Conservation (phyloP, 2,113 vertebrate genomes). For the Corvus cornix region DNA sequence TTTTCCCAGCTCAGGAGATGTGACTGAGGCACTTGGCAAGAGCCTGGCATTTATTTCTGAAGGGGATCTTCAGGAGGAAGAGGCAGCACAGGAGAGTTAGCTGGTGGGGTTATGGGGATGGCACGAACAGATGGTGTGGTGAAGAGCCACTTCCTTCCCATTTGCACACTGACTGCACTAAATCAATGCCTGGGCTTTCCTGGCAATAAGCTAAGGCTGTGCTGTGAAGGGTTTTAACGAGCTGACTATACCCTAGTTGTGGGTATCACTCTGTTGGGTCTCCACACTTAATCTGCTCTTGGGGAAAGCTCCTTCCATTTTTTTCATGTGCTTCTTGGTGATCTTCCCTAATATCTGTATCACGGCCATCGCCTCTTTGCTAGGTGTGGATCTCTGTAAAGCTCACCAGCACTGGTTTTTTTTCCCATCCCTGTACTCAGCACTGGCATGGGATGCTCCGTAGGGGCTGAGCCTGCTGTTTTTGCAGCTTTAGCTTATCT, state of each 20-base stretch:
- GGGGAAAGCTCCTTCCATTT: neutral
- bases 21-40: neutral
- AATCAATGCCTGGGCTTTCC: conserved; percentile 25
- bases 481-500: conserved; percentile 18
- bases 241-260: neutral
- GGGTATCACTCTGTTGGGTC: neutral
- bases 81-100: neutral
- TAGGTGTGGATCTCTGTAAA: neutral
- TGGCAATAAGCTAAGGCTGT: neutral
- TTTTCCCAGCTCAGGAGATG: neutral
- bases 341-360: neutral
- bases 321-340: neutral
- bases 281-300: neutral
- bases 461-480: neutral
- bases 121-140: conserved; percentile 25
- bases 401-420: neutral
- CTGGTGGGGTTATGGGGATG: neutral
- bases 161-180: neutral
- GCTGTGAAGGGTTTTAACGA: neutral
- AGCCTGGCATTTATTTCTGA: neutral
- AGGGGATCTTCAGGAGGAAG: neutral
- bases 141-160: conserved; percentile 35
- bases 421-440: neutral
- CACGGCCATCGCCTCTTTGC: neutral
- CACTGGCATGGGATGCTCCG: neutral